Percentiles rank a stretch among this genome's conserved stretches.
These are phyloP conservation scores for Aphrocallistes beatrix DNA, from an alignment of 37 sponge, comb jelly and placozoan genomes.

Conservation along the genomic window DNA sequence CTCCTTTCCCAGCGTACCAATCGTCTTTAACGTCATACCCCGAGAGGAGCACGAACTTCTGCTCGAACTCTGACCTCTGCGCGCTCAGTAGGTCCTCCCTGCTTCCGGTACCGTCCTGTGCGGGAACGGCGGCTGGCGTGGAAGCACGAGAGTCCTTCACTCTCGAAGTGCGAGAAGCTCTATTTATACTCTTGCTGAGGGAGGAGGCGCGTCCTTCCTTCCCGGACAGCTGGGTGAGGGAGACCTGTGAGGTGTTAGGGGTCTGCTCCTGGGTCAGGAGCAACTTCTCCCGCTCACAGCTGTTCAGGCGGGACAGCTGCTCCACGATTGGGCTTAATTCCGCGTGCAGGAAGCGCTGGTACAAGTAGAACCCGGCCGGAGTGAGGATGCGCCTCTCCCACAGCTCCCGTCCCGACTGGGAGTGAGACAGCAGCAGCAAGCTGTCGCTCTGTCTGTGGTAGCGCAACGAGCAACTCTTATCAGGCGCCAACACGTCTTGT, in stretches of 20 bases:
- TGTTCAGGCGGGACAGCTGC: neutral
- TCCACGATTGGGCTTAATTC: neutral
- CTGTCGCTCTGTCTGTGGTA: constrained; percentile 1
- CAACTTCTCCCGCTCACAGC: neutral
- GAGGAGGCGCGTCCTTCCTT: neutral
- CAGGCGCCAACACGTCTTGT: neutral
- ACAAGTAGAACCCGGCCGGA: neutral
- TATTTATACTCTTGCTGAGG: neutral
- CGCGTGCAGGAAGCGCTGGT: neutral
- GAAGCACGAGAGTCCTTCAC: neutral
- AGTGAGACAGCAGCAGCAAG: neutral
- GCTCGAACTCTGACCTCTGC: neutral
- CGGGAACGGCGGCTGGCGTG: neutral
- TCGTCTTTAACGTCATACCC: neutral
- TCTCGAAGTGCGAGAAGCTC: neutral
- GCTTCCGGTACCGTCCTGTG: neutral
- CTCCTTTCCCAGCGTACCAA: neutral
- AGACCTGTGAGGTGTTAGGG: neutral
- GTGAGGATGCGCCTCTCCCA: neutral
- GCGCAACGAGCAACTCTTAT: neutral
- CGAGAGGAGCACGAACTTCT: neutral
- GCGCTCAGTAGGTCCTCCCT: neutral
- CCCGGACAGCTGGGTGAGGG: neutral
- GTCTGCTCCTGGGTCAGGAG: neutral
- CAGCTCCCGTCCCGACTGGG: neutral